A percentile compares a stretch with the other conserved stretches of the same genome.
Conservation (phyloP, 2,888 invertebrate species). For the Standfussiana lucernea region DNA sequence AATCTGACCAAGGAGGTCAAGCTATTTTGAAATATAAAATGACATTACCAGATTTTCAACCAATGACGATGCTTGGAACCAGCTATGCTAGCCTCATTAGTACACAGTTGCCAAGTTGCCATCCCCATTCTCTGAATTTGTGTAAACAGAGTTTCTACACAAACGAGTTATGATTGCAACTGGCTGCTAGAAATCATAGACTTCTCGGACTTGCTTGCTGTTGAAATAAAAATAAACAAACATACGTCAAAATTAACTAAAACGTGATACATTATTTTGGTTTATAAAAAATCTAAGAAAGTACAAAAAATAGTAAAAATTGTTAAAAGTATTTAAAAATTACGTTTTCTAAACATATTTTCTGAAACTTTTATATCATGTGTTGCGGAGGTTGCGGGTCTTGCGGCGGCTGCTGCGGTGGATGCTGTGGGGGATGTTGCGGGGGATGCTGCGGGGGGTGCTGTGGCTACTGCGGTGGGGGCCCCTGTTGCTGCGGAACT, state of each 20-base stretch:
- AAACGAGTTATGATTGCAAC: neutral
- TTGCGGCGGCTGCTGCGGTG: conserved; percentile 31
- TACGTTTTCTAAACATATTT: neutral
- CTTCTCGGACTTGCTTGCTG: conserved; percentile 4
- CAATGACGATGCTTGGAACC: no score
- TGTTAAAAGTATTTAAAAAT: conserved; percentile 47
- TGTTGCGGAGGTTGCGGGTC: conserved; percentile 51
- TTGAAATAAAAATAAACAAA: conserved; percentile 34
- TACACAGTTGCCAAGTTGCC: neutral
- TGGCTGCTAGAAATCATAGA: conserved; percentile 40
- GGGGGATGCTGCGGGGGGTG: conserved; percentile 66
- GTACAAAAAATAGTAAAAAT: conserved; percentile 48
- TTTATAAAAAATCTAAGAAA: conserved; percentile 43
- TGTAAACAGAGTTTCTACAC: conserved; percentile 26
- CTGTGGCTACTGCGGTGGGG: conserved; percentile 55
- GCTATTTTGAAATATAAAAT: no score
- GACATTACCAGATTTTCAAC: no score
- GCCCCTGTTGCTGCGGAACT: conserved; percentile 70
- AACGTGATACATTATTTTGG: conserved; percentile 18
- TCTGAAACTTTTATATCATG: conserved; percentile 32
- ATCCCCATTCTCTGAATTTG: conserved; percentile 18
- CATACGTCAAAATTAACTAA: conserved; percentile 31
- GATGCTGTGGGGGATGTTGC: conserved; percentile 47
- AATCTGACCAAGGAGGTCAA: neutral
- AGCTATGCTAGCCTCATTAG: neutral